phyloP scores from a whole-genome alignment of 2,113 vertebrate species.

The Hyperopisus bebe region DNA sequence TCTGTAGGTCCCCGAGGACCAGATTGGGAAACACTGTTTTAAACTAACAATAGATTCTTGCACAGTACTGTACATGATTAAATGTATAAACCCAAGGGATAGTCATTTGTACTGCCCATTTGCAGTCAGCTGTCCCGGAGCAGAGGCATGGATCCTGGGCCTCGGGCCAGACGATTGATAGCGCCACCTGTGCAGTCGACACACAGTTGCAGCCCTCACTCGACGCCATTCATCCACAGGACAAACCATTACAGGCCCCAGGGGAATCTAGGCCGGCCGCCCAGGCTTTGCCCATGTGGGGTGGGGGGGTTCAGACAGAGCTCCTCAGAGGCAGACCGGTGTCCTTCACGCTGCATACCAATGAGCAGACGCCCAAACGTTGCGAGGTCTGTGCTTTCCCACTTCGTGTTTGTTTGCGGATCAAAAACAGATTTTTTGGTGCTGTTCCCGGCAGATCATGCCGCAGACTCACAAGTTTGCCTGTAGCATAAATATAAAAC shows the following conservation, averaged over 20 bases:
- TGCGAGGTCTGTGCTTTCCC: not conserved
- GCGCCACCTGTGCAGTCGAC: conserved; percentile 47
- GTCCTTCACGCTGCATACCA: not conserved
- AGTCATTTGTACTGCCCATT: conserved; percentile 28
- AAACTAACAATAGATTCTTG: not conserved
- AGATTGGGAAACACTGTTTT: not conserved
- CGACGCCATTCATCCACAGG: not conserved
- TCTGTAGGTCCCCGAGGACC: not conserved
- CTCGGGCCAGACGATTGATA: conserved; percentile 54
- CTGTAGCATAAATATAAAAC: not conserved
- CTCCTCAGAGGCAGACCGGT: not conserved
- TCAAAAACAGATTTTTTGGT: not conserved
- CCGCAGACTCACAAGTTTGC: not conserved
- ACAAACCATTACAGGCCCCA: not conserved
- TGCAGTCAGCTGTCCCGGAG: conserved; percentile 69
- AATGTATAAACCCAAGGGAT: not conserved
- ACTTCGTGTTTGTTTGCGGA: not conserved
- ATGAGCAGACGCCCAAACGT: not conserved
- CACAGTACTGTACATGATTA: not conserved
- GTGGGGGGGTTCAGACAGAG: not conserved
- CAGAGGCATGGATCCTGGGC: not conserved
- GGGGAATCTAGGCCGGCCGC: not conserved
- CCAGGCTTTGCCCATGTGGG: not conserved
- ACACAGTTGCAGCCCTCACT: conserved; percentile 17
- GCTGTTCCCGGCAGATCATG: not conserved